Evolutionary conservation across 1,140 invertebrate genomes (phyloP).

Genomic region (Samia ricini): DNA sequence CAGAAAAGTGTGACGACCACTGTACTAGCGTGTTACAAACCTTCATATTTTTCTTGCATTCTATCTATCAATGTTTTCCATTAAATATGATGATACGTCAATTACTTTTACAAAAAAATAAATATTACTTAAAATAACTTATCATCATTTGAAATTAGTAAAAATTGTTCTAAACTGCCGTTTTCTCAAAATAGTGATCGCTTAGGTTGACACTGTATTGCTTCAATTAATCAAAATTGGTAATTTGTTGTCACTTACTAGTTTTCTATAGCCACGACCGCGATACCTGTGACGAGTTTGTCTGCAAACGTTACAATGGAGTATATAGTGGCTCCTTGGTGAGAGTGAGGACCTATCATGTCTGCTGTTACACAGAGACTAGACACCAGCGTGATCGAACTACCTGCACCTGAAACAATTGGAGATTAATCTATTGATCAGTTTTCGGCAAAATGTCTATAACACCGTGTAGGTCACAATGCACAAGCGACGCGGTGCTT

Average conservation of each 20-base stretch:
- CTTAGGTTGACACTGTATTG: background rate
- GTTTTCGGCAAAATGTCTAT: background rate
- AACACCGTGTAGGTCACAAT: too few relatives aligned
- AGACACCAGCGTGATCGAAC: slow-evolving; percentile 92
- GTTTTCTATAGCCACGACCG: slow-evolving; percentile 91
- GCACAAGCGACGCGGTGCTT: too few relatives aligned
- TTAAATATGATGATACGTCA: too few relatives aligned
- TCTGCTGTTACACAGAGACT: slow-evolving; percentile 95
- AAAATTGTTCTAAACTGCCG: too few relatives aligned
- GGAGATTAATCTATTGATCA: background rate
- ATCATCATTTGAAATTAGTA: too few relatives aligned
- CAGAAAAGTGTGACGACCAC: too few relatives aligned
- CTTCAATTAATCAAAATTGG: background rate
- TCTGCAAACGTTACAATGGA: slow-evolving; percentile 96
- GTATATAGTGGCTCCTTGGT: slow-evolving; percentile 94
- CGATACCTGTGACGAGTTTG: slow-evolving; percentile 93
- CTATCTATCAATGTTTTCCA: too few relatives aligned
- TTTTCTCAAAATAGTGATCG: too few relatives aligned
- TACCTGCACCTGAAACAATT: slow-evolving; percentile 83
- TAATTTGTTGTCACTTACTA: slow-evolving; percentile 75
- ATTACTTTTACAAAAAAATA: too few relatives aligned
- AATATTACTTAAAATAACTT: too few relatives aligned
- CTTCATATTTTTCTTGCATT: too few relatives aligned
- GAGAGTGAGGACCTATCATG: slow-evolving; percentile 91
- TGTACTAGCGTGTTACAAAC: too few relatives aligned